A percentile compares a stretch with the other conserved stretches of the same genome.
These are phyloP conservation scores for Blastobasis adustella DNA, from an alignment of 2,888 invertebrate genomes.

Conservation along the genomic window DNA sequence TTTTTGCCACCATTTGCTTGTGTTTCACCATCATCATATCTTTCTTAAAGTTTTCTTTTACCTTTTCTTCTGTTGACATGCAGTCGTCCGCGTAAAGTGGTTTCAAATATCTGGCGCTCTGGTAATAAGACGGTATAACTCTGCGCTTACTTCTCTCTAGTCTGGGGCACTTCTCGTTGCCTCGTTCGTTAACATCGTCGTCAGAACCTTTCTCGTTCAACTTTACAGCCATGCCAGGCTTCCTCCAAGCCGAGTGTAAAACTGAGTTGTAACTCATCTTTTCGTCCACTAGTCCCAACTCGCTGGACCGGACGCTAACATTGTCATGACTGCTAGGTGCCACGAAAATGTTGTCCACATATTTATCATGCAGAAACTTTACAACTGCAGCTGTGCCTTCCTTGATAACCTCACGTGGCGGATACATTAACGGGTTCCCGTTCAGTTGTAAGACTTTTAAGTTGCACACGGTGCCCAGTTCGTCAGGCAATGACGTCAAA, in stretches of 20 bases:
- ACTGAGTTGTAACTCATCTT: slow-evolving; percentile 54
- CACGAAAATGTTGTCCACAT: slow-evolving; percentile 32
- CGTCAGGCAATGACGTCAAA: slow-evolving; percentile 74
- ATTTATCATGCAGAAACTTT: slow-evolving; percentile 50
- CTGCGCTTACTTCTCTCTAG: slow-evolving; percentile 52
- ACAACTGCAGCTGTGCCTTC: slow-evolving; percentile 58
- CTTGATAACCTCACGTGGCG: slow-evolving; percentile 67
- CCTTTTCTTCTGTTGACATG: slow-evolving; percentile 23
- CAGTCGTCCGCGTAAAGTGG: slow-evolving; percentile 20
- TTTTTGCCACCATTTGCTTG: slow-evolving; percentile 66
- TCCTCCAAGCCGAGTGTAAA: slow-evolving; percentile 34
- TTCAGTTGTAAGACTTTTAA: slow-evolving; percentile 77
- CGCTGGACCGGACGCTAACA: too few relatives aligned
- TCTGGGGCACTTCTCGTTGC: slow-evolving; percentile 52
- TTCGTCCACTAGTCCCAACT: slow-evolving; percentile 11
- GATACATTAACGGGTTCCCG: slow-evolving; percentile 77
- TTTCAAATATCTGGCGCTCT: slow-evolving; percentile 58
- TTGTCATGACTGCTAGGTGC: slow-evolving; percentile 29
- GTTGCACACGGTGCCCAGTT: slow-evolving; percentile 75
- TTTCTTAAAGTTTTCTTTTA: slow-evolving; percentile 53
- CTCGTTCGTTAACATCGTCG: slow-evolving; percentile 31
- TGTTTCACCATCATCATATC: slow-evolving; percentile 72
- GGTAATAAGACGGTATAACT: slow-evolving; percentile 49
- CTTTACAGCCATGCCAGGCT: slow-evolving; percentile 37
- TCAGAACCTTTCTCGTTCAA: slow-evolving; percentile 48